Conservation (phyloP, 2,113 vertebrate genomes). For the Chunga burmeisteri region DNA sequence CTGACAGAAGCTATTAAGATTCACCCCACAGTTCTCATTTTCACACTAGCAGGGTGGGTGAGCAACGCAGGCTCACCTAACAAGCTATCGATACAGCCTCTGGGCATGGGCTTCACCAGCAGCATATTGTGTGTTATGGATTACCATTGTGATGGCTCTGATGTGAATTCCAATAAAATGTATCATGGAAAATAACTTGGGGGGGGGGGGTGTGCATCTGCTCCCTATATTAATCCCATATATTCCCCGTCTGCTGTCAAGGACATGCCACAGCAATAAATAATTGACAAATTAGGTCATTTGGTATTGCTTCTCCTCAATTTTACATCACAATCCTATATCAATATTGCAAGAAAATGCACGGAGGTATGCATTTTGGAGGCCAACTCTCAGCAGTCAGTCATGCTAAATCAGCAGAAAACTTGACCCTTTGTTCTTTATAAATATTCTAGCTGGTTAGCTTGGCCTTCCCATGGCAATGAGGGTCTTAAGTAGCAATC, state of each 20-base stretch:
- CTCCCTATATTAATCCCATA: not conserved
- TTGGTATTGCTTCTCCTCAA: not conserved
- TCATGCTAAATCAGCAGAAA: not conserved
- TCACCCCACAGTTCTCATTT: slow-evolving; percentile 54
- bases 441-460: not conserved
- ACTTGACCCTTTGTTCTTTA: not conserved
- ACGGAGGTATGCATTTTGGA: not conserved
- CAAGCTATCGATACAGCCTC: slow-evolving; percentile 13
- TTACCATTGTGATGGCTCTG: not conserved
- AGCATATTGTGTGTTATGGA: not conserved
- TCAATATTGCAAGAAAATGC: not conserved
- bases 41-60: slow-evolving; percentile 15
- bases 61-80: not conserved
- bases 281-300: not conserved
- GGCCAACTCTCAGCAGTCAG: not conserved
- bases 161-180: slow-evolving; percentile 50
- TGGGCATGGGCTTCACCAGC: not conserved
- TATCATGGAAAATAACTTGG: slow-evolving; percentile 11
- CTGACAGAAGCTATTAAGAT: slow-evolving; percentile 60
- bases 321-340: not conserved
- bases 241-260: not conserved
- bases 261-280: not conserved
- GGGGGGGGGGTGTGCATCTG: not conserved
- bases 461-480: not conserved
- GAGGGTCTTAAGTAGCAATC: not conserved